Conservation (phyloP, 2,888 invertebrate genomes). For the Dyspetes luteomarginatus region DNA sequence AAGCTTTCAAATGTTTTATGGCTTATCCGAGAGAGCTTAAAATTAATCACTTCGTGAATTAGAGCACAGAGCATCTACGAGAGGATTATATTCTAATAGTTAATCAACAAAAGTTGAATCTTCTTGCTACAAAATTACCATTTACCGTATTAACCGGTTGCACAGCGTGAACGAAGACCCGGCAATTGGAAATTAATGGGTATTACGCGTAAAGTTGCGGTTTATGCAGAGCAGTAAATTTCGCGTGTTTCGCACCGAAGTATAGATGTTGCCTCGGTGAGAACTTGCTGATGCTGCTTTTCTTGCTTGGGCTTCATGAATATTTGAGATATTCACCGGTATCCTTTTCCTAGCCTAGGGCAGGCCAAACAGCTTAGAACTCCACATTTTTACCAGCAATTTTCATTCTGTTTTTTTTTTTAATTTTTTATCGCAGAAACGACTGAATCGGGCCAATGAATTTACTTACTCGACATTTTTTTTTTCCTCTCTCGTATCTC, state of each 20-base stretch:
- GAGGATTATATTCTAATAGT: no score
- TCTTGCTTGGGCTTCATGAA: constrained; percentile 44
- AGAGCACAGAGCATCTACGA: no score
- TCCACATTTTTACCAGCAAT: constrained; percentile 27
- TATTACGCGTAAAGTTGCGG: constrained; percentile 33
- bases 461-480: constrained; percentile 13
- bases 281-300: constrained; percentile 40
- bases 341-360: not conserved
- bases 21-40: no score
- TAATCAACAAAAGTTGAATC: no score
- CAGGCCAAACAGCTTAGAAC: not conserved
- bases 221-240: constrained; percentile 2
- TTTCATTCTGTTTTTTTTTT: no score
- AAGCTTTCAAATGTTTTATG: no score
- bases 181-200: constrained; percentile 49
- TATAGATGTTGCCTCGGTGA: not conserved
- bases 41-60: no score
- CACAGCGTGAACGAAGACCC: constrained; percentile 15
- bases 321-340: constrained; percentile 45
- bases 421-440: constrained; percentile 9
- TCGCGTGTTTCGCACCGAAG: not conserved
- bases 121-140: no score
- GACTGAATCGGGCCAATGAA: constrained; percentile 22
- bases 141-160: not conserved
- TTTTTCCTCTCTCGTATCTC: no score